These are phyloP conservation scores for Bombus confusus DNA, from an alignment of 1,140 invertebrate species.

Conservation along the genomic window DNA sequence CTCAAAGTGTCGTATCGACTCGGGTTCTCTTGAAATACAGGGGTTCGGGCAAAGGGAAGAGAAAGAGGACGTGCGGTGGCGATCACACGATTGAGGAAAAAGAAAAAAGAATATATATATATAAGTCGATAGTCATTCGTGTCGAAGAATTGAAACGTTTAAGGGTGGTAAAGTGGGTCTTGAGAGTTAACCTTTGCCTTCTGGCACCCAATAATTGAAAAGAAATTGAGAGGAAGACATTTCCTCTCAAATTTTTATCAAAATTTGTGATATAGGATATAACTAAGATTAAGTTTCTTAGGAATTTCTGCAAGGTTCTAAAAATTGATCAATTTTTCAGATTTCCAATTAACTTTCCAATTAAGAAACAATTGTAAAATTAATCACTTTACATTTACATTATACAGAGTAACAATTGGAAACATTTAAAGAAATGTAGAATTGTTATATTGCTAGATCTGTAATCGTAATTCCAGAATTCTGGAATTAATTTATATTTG, in stretches of 20 bases:
- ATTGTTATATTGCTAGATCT: no score
- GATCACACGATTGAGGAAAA: not conserved
- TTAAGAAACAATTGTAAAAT: no score
- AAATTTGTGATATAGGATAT: not conserved
- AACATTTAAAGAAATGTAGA: no score
- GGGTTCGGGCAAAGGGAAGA: not conserved
- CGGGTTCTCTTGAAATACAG: not conserved
- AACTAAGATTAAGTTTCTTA: no score
- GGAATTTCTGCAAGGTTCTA: not conserved
- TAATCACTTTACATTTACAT: no score
- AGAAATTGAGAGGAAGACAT: not conserved
- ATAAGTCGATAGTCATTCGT: not conserved
- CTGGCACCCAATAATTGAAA: not conserved
- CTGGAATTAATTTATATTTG: no score
- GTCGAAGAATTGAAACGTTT: slow-evolving; percentile 12
- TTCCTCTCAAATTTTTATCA: not conserved
- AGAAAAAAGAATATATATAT: not conserved
- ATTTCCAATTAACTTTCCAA: no score
- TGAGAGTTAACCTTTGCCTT: not conserved
- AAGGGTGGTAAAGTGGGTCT: not conserved
- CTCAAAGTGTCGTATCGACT: not conserved
- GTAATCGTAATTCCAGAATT: no score
- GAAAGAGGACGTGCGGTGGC: not conserved
- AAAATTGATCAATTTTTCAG: not conserved
- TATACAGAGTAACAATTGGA: no score